These are phyloP conservation scores for Ormia ochracea DNA, from an alignment of 2,888 invertebrate species.

Conservation along the genomic window DNA sequence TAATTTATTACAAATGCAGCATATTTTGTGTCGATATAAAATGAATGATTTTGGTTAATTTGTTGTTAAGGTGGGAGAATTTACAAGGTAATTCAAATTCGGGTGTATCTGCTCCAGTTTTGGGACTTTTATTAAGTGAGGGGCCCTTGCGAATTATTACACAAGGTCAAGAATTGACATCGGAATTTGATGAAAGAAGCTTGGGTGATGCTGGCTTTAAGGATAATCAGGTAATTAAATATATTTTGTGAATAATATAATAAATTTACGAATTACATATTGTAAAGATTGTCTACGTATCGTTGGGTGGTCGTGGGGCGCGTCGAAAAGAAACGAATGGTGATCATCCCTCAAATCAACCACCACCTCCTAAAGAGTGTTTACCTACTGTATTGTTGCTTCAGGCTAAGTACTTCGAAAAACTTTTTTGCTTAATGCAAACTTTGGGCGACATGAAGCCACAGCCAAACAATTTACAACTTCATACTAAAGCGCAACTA, in stretches of 20 bases:
- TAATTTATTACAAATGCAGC: slow-evolving; percentile 26
- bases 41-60: neutral
- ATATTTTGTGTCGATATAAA: neutral
- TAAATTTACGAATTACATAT: neutral
- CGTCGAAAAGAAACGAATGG: slow-evolving; percentile 78
- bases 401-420: slow-evolving; percentile 92
- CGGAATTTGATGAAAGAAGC: slow-evolving; percentile 94
- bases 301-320: slow-evolving; percentile 84
- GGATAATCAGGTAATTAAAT: slow-evolving; percentile 85
- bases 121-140: slow-evolving; percentile 85
- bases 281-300: slow-evolving; percentile 89
- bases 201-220: slow-evolving; percentile 95
- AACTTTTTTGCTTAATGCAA: slow-evolving; percentile 93
- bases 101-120: slow-evolving; percentile 78
- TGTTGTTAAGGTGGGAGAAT: slow-evolving; percentile 84
- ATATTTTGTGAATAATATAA: neutral
- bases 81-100: slow-evolving; percentile 74
- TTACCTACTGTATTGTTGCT: slow-evolving; percentile 90
- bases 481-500: slow-evolving; percentile 92
- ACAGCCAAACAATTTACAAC: slow-evolving; percentile 81
- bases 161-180: slow-evolving; percentile 93
- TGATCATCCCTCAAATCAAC: slow-evolving; percentile 90
- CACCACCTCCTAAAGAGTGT: slow-evolving; percentile 90
- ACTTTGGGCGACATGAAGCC: slow-evolving; percentile 92
- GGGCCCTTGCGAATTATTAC: slow-evolving; percentile 94